Base-by-base conservation (phyloP, 30 jellyfish, hydroid and myxozoan genomes). In the Aurelia sp. region DNA sequence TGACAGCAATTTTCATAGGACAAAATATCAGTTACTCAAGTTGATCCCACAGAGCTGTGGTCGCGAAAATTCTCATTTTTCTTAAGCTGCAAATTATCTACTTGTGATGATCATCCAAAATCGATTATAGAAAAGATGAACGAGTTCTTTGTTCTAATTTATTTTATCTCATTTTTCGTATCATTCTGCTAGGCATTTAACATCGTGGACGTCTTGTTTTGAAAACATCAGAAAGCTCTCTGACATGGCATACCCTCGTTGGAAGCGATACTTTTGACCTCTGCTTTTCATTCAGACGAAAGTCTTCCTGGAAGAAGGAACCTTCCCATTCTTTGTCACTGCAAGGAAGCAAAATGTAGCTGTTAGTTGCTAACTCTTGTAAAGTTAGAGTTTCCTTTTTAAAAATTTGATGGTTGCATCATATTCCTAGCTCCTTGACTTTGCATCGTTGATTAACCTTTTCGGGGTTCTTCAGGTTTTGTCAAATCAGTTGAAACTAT, bases 41-140 rank as follows among this genome's bases (percentile, higher is more conserved):
- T 72, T 63, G 82, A 84, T 84, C 72, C 87, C 87, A 66, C 93
- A 66, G 63, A 86, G 74, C 74, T 84, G 93, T 53, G 93, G 93
- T 84, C 82, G 71, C 73, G 48, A 53, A 62, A 84, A 59, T 84
- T 52, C 75, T 59, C 74, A 63, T 63, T 44, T 33, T 84, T 72
- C 66, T 47, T 71, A 84, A 84, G 84, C 87, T 22, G 37, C 70
- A 44, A 44, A 71, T 62, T 84, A 76, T 71, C 71, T 44, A 44
- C 13, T 62, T 62, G 66, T 74, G 72, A 30, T 78, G 71, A 35
- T 27, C 40, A 70, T 78, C 79, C 66, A 37, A 78, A 51, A 70
- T 78, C 79, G 89, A 78, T 78, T 78, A 78, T 63, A 57, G 73
- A 68, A 23, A 74, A 48, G 84, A 41, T 62, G 86, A 27, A 82